Evolutionary conservation across 1,140 invertebrate species (phyloP).

Genomic region (Eurosta solidaginis): DNA sequence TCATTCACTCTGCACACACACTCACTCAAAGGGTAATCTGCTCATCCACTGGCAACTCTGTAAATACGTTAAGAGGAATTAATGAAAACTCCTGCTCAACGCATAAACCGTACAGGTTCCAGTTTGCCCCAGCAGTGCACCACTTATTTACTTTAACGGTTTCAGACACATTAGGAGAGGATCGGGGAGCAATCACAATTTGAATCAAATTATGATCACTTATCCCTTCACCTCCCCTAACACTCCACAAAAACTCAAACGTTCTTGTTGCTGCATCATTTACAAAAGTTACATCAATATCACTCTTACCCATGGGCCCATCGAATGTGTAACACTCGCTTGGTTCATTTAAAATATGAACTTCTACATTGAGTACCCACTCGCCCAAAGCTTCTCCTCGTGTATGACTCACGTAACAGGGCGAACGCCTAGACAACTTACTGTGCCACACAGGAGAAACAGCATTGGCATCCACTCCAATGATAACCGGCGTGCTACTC

Average conservation of each 20-base stretch:
- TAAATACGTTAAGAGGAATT: background rate
- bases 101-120: background rate
- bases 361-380: background rate
- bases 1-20: background rate
- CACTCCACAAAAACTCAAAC: conserved; percentile 27
- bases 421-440: background rate
- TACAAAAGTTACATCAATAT: conserved; percentile 20
- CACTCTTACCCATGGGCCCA: background rate
- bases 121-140: background rate
- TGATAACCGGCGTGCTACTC: conserved; percentile 18
- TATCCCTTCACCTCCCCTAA: too few relatives aligned
- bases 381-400: background rate
- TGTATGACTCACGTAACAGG: background rate
- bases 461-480: conserved; percentile 30
- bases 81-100: background rate
- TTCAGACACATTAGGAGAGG: too few relatives aligned
- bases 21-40: background rate
- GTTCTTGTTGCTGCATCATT: conserved; percentile 25
- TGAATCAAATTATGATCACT: too few relatives aligned
- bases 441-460: conserved; percentile 27
- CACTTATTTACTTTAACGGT: background rate
- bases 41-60: background rate
- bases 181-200: too few relatives aligned
- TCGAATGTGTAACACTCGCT: conserved; percentile 32
- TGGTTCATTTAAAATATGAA: conserved; percentile 29